phyloP scores from a whole-genome alignment of 2,888 invertebrate species.

The Dolomedes plantarius region DNA sequence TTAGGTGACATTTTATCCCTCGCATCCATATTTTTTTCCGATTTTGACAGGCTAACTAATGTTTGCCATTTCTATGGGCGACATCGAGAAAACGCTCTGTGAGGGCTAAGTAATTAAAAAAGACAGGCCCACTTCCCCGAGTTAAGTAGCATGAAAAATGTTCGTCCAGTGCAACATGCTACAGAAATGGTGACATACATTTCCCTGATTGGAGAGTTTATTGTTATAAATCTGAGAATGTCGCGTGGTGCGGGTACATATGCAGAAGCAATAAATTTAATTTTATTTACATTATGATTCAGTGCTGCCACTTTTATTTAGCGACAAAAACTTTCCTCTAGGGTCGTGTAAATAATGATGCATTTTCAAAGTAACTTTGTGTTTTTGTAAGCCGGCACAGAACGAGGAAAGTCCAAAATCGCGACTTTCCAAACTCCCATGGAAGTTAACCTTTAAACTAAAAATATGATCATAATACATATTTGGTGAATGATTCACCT shows the following conservation, averaged over 20 bases:
- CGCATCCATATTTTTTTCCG: neutral
- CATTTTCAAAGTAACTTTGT: no score
- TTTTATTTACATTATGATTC: no score
- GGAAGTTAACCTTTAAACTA: no score
- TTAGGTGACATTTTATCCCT: conserved; percentile 37
- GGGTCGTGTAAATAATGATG: no score
- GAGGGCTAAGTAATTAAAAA: neutral
- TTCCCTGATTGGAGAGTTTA: neutral
- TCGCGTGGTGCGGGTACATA: neutral
- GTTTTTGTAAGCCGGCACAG: no score
- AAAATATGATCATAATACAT: no score
- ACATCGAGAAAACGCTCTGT: neutral
- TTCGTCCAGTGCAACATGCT: neutral
- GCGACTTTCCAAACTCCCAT: no score
- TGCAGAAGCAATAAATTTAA: no score
- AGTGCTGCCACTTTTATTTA: no score
- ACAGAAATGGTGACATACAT: neutral
- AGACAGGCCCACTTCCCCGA: neutral
- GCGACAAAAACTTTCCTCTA: no score
- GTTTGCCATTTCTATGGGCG: conserved; percentile 7
- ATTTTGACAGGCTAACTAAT: conserved; percentile 22
- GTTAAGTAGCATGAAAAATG: conserved; percentile 8
- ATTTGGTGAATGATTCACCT: no score
- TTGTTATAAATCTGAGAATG: neutral
- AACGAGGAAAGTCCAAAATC: no score